A percentile compares a stretch with the other conserved stretches of the same genome.
phyloP scores from a whole-genome alignment of 2,888 invertebrate species.

The Agrochola litura region DNA sequence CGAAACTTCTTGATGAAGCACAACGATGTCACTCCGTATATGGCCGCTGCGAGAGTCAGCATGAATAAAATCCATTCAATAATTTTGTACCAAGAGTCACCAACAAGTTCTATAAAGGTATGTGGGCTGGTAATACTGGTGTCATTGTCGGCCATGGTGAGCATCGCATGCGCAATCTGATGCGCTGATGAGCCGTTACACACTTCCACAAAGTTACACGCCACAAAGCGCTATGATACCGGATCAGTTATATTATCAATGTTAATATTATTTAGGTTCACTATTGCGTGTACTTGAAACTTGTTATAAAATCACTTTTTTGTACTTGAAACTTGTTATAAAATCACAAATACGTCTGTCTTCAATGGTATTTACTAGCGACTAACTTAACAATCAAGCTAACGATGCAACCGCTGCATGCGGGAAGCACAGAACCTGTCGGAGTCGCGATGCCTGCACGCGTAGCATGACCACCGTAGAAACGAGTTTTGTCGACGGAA shows the following conservation, averaged over 20 bases:
- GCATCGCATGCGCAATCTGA: neutral
- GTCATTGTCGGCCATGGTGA: slow-evolving; percentile 5
- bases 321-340: too few species aligned
- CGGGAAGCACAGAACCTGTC: too few species aligned
- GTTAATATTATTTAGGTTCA: neutral
- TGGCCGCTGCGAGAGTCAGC: neutral
- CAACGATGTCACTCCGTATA: neutral
- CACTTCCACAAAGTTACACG: neutral
- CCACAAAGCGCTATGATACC: neutral
- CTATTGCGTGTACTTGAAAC: neutral
- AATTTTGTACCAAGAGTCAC: neutral
- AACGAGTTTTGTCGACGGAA: too few species aligned
- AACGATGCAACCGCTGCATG: too few species aligned
- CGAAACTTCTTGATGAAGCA: neutral
- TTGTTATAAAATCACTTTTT: neutral
- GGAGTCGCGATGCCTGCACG: too few species aligned
- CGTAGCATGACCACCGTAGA: too few species aligned
- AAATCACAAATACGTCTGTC: neutral
- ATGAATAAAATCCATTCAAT: slow-evolving; percentile 19
- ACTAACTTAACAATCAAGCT: neutral
- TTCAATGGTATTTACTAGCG: neutral
- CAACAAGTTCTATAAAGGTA: neutral
- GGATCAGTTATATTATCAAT: neutral
- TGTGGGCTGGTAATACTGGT: neutral
- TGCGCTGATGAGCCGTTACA: neutral